A percentile compares a stretch with the other conserved stretches of the same genome.
These are phyloP conservation scores for Vanacampus margaritifer DNA, from an alignment of 2,113 vertebrate genomes.

Conservation along the genomic window DNA sequence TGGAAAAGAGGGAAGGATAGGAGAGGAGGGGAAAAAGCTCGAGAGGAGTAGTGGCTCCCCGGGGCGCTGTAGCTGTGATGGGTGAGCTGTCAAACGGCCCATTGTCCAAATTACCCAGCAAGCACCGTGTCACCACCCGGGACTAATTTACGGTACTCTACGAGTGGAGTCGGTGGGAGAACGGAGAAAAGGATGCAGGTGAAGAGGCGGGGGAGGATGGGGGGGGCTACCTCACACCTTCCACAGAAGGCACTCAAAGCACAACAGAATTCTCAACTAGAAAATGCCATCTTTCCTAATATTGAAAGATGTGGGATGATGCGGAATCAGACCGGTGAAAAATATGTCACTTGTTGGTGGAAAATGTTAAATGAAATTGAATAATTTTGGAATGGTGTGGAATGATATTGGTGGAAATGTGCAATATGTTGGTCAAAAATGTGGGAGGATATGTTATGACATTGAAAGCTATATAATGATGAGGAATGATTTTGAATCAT, in stretches of 20 bases:
- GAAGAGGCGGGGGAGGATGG: constrained; percentile 25
- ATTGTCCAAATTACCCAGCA: constrained; percentile 80
- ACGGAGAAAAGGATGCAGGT: constrained; percentile 14
- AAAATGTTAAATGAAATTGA: too few relatives aligned
- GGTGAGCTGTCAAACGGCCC: constrained; percentile 85
- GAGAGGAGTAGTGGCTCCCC: constrained; percentile 72
- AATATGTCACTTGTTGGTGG: too few relatives aligned
- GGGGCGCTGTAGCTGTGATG: constrained; percentile 72
- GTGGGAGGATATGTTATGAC: too few relatives aligned
- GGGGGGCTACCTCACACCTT: constrained; percentile 22
- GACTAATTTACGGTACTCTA: constrained; percentile 77
- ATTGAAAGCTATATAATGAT: too few relatives aligned
- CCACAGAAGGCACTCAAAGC: constrained; percentile 19
- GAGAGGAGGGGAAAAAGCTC: constrained; percentile 62
- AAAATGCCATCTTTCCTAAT: too few relatives aligned
- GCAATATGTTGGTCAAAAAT: too few relatives aligned
- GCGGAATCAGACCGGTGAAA: too few relatives aligned
- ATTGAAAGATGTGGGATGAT: too few relatives aligned
- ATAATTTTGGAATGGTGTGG: too few relatives aligned
- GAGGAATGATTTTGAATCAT: too few relatives aligned
- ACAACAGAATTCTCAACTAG: constrained; percentile 53
- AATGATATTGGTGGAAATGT: too few relatives aligned
- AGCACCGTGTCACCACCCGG: constrained; percentile 74
- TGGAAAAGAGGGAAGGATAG: constrained; percentile 38
- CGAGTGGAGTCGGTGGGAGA: constrained; percentile 32